Evolutionary conservation across 1,140 invertebrate genomes (phyloP), one percentile per base, ranked within the genome.

Genomic region (Pinna nobilis): DNA sequence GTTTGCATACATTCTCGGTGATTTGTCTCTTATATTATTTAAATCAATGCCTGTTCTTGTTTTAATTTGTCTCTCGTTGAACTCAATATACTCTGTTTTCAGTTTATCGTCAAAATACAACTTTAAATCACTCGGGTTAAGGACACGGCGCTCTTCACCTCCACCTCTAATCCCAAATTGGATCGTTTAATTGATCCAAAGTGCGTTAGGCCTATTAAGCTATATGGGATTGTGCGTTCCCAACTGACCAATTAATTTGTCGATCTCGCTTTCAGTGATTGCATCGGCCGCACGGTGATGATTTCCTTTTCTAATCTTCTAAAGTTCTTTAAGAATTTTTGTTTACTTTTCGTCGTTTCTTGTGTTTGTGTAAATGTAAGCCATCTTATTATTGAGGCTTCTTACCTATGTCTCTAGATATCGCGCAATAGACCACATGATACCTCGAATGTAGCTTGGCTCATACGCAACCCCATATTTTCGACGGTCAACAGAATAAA

Each of bases 301-400:
- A 37, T 65, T 71, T 39, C 61, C 41, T 35, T 71, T 64, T 44
- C 61, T 11, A 49, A 9, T 44, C n/a, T 44, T 44, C 39, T n/a
- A 11, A 9, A 44, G 9, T 44, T 44, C 39, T 44, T 44, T 9
- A 44, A n/a, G 9, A 11, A 11, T 9, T 11, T n/a, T 44, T 9
- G n/a, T 11, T 44, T n/a, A n/a, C n/a, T n/a, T n/a, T n/a, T n/a
- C n/a, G n/a, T n/a, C n/a, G n/a, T n/a, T n/a, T n/a, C n/a, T n/a
- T n/a, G n/a, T n/a, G n/a, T n/a, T n/a, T n/a, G n/a, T n/a, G n/a
- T n/a, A n/a, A n/a, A n/a, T n/a, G 9, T n/a, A 44, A 11, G 39
- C 39, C 39, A 9, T 44, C 39, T 44, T 44, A 44, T 44, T 44
- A 9, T n/a, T 44, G n/a, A 11, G 39, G n/a, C 39, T 44, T n/a